phyloP scores from a whole-genome alignment of 1,140 invertebrate species.

The Anthonomus grandis region DNA sequence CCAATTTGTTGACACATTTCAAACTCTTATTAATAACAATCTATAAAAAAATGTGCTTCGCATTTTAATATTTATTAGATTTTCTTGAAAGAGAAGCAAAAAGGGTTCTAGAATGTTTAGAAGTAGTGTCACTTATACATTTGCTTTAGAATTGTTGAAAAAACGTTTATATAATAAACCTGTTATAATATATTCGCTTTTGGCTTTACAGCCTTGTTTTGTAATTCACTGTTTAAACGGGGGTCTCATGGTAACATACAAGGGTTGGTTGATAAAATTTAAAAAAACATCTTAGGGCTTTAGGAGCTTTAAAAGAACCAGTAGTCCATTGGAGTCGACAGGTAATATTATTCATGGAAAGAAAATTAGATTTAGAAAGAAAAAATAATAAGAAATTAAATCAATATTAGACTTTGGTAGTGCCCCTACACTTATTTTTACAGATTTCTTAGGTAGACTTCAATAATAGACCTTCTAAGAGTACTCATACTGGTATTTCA shows the following conservation, averaged over 20 bases:
- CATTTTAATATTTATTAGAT: neutral
- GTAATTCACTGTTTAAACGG: neutral
- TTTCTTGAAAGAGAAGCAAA: neutral
- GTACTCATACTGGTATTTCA: neutral
- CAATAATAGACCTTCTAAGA: neutral
- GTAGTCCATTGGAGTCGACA: neutral
- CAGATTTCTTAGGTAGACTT: neutral
- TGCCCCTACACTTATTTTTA: neutral
- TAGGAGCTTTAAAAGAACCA: neutral
- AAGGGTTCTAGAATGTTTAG: no score
- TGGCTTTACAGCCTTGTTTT: neutral
- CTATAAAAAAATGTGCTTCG: no score
- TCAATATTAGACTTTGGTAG: neutral
- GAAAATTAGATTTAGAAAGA: neutral
- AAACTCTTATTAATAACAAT: neutral
- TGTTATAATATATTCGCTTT: neutral
- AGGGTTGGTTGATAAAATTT: neutral
- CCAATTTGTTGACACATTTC: no score
- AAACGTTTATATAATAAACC: neutral
- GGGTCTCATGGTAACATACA: neutral
- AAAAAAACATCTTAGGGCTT: neutral
- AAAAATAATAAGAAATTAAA: neutral
- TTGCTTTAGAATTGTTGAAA: conserved; percentile 4
- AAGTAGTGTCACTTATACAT: neutral
- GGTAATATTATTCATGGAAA: neutral